These are phyloP conservation scores for Ormia ochracea DNA, from an alignment of 2,888 invertebrate species.

Conservation along the genomic window DNA sequence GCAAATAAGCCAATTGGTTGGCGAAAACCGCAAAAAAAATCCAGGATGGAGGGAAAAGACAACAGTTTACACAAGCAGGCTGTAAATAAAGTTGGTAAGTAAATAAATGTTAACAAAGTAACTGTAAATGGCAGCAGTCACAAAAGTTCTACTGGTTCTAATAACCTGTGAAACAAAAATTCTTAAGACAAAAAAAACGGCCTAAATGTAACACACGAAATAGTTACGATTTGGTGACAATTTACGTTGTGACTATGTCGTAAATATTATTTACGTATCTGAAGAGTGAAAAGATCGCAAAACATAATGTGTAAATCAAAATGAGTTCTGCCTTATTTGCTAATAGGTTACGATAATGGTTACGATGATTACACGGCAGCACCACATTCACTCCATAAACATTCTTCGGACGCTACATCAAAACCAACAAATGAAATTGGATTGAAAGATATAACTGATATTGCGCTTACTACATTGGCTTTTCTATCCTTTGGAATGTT, in stretches of 20 bases:
- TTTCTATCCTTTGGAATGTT: slow-evolving; percentile 89
- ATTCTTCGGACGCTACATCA: slow-evolving; percentile 10
- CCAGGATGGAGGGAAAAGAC: neutral
- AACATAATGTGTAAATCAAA: no score
- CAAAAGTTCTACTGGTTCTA: no score
- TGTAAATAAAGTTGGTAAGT: neutral
- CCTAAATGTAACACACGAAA: no score
- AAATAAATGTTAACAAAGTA: neutral
- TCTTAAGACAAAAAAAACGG: no score
- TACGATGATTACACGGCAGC: slow-evolving; percentile 59
- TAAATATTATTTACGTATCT: no score
- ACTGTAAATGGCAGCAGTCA: no score
- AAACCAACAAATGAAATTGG: slow-evolving; percentile 79
- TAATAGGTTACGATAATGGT: slow-evolving; percentile 66
- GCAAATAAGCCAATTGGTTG: neutral
- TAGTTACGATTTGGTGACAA: no score
- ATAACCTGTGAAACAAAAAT: no score
- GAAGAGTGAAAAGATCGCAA: no score
- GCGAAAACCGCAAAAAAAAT: neutral
- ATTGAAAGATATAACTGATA: slow-evolving; percentile 84
- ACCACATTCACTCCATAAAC: slow-evolving; percentile 46
- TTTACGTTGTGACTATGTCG: no score
- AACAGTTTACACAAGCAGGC: neutral
- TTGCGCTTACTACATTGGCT: slow-evolving; percentile 88
- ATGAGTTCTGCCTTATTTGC: neutral